A percentile compares a stretch with the other conserved stretches of the same genome.
Conservation (phyloP, 1,140 invertebrate genomes). For the Dinothrombium tinctorium region DNA sequence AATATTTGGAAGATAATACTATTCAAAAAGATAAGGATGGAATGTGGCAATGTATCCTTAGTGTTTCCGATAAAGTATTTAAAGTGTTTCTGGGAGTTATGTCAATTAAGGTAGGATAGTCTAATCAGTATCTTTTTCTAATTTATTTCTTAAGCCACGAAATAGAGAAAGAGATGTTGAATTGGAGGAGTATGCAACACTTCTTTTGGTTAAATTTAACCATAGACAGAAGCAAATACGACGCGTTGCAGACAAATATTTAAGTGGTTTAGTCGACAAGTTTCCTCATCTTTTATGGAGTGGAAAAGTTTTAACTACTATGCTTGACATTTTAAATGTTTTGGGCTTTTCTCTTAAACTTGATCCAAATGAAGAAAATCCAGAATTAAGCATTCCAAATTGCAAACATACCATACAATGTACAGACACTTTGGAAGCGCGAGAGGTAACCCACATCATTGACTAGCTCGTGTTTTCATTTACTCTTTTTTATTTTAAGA, state of each 20-base stretch:
- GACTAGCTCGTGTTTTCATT: not conserved
- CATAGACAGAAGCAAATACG: conserved; percentile 84
- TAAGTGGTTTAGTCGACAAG: conserved; percentile 67
- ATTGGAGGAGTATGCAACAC: conserved; percentile 77
- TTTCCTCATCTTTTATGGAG: conserved; percentile 50
- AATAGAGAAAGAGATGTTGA: conserved; percentile 59
- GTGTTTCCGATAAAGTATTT: conserved; percentile 65
- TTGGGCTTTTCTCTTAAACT: conserved; percentile 66
- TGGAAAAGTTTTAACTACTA: conserved; percentile 69
- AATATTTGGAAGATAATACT: conserved; percentile 78
- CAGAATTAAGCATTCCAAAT: conserved; percentile 46
- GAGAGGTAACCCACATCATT: conserved; percentile 50
- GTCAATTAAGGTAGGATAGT: conserved; percentile 42
- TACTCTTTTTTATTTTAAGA: conserved; percentile 17
- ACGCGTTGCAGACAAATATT: conserved; percentile 74
- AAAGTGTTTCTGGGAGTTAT: conserved; percentile 65
- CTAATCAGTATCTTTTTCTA: not conserved
- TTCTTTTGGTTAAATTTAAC: conserved; percentile 87
- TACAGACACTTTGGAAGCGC: conserved; percentile 72
- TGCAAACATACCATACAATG: conserved; percentile 61
- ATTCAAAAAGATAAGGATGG: conserved; percentile 87
- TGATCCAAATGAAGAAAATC: conserved; percentile 66
- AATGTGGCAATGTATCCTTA: conserved; percentile 82
- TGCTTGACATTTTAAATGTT: conserved; percentile 84
- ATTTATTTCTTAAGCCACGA: conserved; percentile 19